Percentiles rank a stretch among this genome's conserved stretches.
These are phyloP conservation scores for Drosophila sordidapex DNA, from an alignment of 2,888 invertebrate species.

Conservation along the genomic window DNA sequence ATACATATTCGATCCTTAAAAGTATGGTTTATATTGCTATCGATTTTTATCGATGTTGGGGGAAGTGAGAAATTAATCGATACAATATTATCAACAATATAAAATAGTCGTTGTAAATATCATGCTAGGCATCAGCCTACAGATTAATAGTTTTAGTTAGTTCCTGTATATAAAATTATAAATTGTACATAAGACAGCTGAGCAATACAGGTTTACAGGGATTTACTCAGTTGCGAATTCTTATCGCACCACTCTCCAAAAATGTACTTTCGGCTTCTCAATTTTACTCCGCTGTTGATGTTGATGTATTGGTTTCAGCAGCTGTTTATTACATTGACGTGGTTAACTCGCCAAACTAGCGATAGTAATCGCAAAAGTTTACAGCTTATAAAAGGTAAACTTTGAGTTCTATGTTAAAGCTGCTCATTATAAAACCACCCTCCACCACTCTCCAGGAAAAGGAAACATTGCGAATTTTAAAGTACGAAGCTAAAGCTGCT, in stretches of 20 bases:
- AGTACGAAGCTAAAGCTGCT: constrained; percentile 25
- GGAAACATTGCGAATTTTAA: constrained; percentile 12
- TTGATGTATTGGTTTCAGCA: neutral
- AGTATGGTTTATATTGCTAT: neutral
- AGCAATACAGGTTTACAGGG: neutral
- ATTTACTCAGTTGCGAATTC: neutral
- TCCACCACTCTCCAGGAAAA: neutral
- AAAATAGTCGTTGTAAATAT: neutral
- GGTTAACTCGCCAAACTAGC: constrained; percentile 23
- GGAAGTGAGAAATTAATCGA: neutral
- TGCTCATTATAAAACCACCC: neutral
- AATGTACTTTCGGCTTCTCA: neutral
- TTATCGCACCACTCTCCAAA: neutral
- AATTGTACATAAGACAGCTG: neutral
- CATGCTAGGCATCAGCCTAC: neutral
- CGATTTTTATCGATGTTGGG: neutral
- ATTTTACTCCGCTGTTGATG: constrained; percentile 10
- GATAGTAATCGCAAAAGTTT: constrained; percentile 21
- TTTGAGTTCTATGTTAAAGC: constrained; percentile 15
- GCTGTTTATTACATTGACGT: constrained; percentile 37
- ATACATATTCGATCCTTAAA: neutral
- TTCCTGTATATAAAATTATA: neutral
- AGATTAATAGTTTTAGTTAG: neutral
- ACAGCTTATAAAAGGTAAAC: constrained; percentile 35
- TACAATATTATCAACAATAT: neutral